Evolutionary conservation across 2,797 vertebrate species (phyloP).

Genomic region (Girardinus metallicus): DNA sequence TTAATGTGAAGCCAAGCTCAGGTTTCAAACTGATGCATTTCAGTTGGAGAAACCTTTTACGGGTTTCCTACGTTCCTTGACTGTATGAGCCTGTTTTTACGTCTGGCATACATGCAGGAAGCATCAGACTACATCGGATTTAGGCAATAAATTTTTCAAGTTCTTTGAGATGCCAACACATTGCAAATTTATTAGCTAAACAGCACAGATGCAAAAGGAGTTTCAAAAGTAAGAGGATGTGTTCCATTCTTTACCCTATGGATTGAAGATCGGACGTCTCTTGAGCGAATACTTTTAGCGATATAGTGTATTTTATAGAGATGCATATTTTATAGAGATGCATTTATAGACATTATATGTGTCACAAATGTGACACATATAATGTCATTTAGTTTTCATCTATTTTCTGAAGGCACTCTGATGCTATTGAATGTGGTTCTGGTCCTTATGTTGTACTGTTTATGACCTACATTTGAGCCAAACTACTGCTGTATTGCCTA

Average conservation of each 20-base stretch:
- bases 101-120: not conserved
- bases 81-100: not conserved
- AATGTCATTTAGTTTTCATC: not conserved
- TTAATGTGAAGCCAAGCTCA: not conserved
- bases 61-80: not conserved
- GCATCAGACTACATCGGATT: not conserved
- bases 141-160: not conserved
- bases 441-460: not conserved
- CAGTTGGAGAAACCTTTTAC: not conserved
- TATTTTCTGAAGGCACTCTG: not conserved
- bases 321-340: not conserved
- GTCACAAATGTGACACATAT: not conserved
- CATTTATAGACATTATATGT: too few relatives aligned
- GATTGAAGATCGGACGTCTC: not conserved
- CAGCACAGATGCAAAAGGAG: not conserved
- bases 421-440: not conserved
- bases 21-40: slow-evolving; percentile 2
- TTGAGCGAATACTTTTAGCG: not conserved
- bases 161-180: not conserved
- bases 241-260: not conserved
- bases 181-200: not conserved
- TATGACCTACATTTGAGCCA: not conserved
- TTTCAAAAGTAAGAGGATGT: not conserved
- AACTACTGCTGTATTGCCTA: not conserved
- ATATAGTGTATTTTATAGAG: not conserved